phyloP scores from a whole-genome alignment of 2,113 vertebrate species.

The Tautogolabrus adspersus region DNA sequence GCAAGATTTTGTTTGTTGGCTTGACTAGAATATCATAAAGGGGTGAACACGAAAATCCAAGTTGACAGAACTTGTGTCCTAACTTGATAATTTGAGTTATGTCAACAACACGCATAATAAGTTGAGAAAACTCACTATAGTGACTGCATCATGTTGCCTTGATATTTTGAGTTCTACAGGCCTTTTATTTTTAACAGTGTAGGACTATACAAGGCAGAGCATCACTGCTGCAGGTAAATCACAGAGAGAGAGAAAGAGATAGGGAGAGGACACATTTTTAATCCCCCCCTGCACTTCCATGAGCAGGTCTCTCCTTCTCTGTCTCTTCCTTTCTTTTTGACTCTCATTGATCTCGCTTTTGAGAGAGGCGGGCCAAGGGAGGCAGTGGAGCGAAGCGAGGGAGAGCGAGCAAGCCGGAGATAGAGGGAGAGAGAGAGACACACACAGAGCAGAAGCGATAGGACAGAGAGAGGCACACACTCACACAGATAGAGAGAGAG shows the following conservation, averaged over 20 bases:
- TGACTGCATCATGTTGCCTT: too few species aligned
- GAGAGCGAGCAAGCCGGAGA: constrained; percentile 49
- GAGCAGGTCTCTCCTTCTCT: constrained; percentile 51
- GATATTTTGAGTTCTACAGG: too few species aligned
- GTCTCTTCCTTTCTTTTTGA: constrained; percentile 44
- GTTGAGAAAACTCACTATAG: too few species aligned
- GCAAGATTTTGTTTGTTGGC: too few species aligned
- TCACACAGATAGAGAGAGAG: constrained; percentile 70
- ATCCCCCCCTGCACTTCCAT: constrained; percentile 24
- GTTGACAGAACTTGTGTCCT: too few species aligned
- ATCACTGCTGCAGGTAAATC: constrained; percentile 42
- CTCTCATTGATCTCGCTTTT: constrained; percentile 69
- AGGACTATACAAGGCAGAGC: constrained; percentile 3
- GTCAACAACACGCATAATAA: too few species aligned
- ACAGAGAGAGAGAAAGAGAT: constrained; percentile 18
- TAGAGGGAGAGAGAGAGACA: constrained; percentile 12
- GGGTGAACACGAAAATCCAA: too few species aligned
- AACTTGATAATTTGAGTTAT: too few species aligned
- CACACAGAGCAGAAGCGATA: constrained; percentile 58
- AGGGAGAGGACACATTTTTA: constrained; percentile 24
- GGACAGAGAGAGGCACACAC: constrained; percentile 64
- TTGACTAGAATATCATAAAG: too few species aligned
- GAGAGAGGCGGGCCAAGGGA: constrained; percentile 75
- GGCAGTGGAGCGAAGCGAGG: constrained; percentile 71
- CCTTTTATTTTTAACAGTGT: too few species aligned